Evolutionary conservation across 2,888 invertebrate species (phyloP).

Genomic region (Ophion ellenae): DNA sequence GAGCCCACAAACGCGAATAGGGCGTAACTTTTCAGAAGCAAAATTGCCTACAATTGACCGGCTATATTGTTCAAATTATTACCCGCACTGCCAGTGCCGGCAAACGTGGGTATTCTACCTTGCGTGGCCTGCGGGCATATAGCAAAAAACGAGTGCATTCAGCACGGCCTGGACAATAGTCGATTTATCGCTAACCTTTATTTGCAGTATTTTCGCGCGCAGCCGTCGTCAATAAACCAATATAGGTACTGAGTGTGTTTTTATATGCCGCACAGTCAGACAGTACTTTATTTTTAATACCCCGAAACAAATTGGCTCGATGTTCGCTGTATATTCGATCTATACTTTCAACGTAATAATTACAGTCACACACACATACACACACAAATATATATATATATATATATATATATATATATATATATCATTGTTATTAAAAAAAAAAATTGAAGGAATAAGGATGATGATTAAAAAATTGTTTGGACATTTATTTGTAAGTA

Average conservation of each 20-base stretch:
- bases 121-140: background rate
- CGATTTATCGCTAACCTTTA: conserved; percentile 49
- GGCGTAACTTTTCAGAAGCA: background rate
- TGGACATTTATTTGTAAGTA: no score
- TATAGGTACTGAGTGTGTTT: background rate
- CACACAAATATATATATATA: no score
- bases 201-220: conserved; percentile 32
- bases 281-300: background rate
- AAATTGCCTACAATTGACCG: background rate
- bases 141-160: background rate
- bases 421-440: no score
- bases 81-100: no score
- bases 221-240: conserved; percentile 45
- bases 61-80: background rate
- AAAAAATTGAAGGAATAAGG: no score
- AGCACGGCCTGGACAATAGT: conserved; percentile 40
- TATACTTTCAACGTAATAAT: background rate
- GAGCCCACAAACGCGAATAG: background rate
- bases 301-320: background rate
- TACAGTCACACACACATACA: no score
- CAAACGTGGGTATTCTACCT: background rate
- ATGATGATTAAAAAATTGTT: no score
- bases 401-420: no score
- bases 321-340: background rate
- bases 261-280: background rate